Evolutionary conservation across 2,797 vertebrate species (phyloP), one percentile per base, ranked within the genome.

Genomic region (Lepidocolaptes lacrymiger): DNA sequence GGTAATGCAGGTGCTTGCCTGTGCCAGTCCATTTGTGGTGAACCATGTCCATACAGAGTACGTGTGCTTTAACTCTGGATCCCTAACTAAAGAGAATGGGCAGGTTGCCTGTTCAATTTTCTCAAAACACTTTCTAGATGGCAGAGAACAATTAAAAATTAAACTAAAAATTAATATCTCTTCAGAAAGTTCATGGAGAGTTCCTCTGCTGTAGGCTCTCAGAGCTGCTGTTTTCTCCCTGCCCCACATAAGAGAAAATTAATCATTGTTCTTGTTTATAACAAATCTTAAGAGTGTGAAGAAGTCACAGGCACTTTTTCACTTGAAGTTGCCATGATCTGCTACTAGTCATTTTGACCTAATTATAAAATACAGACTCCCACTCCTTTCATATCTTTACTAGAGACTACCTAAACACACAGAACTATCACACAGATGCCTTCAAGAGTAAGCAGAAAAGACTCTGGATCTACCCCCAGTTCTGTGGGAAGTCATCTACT

Each of bases 51-150:
- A 34, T 17, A 55, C 11, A 62, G 39, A 62, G 10, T 9, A 52
- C 0, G 0, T n/a, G 32, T 3, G 4, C 46, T 69, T 88, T 41
- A 72, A 79, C n/a, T 34, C 12, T 0, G 2, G 26, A 18, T 63
- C n/a, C 43, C 58, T 71, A 48, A 58, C 10, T 56, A 67, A 72
- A 18, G 14, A 88, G 21, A 11, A 82, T 12, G 4, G 48, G 19
- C 12, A 55, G 21, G 21, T 48, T 68, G 32, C 9, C 39, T 2
- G 21, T 3, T 52, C 28, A 13, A 1, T 37, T 76, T 54, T 88
- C 19, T 67, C 43, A 54, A 46, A 85, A 59, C 20, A 58, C 41
- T 79, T 79, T 58, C 30, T 62, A 78, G 67, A 52, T 21, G 9
- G 17, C 23, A 72, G n/a, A 82, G 39, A 69, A 48, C 22, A 78